Conservation (phyloP, 2,797 vertebrate species). For the Danio jaintianensis region DNA sequence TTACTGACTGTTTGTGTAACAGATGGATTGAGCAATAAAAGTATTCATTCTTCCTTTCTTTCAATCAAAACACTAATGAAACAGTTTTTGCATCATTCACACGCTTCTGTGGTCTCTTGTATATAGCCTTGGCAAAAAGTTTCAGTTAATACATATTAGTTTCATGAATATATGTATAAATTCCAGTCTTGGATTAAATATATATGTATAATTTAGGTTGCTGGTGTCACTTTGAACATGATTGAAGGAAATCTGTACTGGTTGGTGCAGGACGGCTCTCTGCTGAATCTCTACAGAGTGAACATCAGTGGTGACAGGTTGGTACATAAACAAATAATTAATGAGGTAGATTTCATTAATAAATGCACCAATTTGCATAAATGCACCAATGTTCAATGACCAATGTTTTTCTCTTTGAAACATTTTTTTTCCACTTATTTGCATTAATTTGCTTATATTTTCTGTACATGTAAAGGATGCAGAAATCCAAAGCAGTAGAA, state of each 20-base stretch:
- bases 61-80: no score
- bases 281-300: slow-evolving; percentile 71
- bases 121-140: not conserved
- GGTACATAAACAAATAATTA: slow-evolving; percentile 3
- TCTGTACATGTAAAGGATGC: slow-evolving; percentile 53
- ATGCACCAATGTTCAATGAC: not conserved
- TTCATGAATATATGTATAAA: no score
- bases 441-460: not conserved
- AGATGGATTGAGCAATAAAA: no score
- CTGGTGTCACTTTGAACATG: slow-evolving; percentile 76
- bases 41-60: no score
- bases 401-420: not conserved
- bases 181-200: not conserved
- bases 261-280: slow-evolving; percentile 74
- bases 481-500: slow-evolving; percentile 55
- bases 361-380: no score
- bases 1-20: no score
- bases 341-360: not conserved
- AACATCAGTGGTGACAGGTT: slow-evolving; percentile 57
- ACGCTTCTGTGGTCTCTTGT: not conserved
- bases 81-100: not conserved
- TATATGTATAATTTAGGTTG: slow-evolving; percentile 64
- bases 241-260: slow-evolving; percentile 74
- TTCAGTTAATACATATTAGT: no score
- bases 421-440: not conserved